Evolutionary conservation across 2,888 invertebrate genomes (phyloP), one percentile per base, ranked within the genome.

Genomic region (Rhagophthalmus giganteus): DNA sequence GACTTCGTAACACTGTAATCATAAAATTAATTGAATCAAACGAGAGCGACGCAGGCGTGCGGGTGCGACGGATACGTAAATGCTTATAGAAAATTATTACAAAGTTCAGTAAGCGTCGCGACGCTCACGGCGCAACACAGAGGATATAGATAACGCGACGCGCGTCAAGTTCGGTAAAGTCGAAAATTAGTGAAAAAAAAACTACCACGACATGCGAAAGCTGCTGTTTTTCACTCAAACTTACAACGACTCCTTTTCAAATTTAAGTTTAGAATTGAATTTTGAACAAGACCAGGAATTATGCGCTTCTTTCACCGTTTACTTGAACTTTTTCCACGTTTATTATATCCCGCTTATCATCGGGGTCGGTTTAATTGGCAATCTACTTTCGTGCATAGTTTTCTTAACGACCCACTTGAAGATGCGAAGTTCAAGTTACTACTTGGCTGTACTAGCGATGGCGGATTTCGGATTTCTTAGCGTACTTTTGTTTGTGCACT

Each of bases 301-400:
- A 8, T 50, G 55, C 28, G 49, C 44, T 5, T 24, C 46, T 7
- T 55, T 59, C 27, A 67, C 65, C 58, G 70, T 70, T 34, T 65
- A 77, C 2, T 57, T 80, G 14, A 74, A 78, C 39, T 68, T 77
- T 31, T 72, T 82, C 38, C 76, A 82, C 59, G 69, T 73, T 4
- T 83, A 81, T 63, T 82, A 83, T 71, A 78, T 83, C 8, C 84
- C 84, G 0, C 65, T 77, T 3, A 80, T 85, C 15, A 80, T 82
- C 37, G 64, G 78, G 0, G 64, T 84, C 12, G 85, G 85, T 1
- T 70, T 84, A 15, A 67, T 83, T 0, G 84, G 84, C 0, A 85
- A 85, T 59, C 61, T 80, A 0, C 61, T 83, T 1, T 82, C 83
- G 1, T 81, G 81, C 61, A 65, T 81, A 1, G 83, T 84, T 1